Conservation (phyloP, 2,888 invertebrate genomes). For the Leptopterna dolabrata region DNA sequence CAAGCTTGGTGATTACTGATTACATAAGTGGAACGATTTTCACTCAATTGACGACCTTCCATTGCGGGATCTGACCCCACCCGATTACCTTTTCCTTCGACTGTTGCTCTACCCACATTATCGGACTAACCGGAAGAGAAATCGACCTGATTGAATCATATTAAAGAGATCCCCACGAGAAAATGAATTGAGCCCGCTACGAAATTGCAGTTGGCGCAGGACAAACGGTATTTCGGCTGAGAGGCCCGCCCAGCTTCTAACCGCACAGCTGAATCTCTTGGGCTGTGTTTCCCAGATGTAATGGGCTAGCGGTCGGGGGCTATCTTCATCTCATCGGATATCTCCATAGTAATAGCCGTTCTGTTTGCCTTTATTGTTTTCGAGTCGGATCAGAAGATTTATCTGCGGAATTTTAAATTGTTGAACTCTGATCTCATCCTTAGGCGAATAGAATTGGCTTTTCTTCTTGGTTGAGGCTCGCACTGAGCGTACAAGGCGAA, state of each 20-base stretch:
- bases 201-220: not conserved
- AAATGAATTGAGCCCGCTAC: slow-evolving; percentile 20
- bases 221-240: slow-evolving; percentile 9
- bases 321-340: slow-evolving; percentile 12
- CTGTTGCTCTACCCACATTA: no score
- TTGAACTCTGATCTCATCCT: slow-evolving; percentile 22
- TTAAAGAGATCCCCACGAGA: not conserved
- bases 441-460: not conserved
- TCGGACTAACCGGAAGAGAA: not conserved
- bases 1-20: no score
- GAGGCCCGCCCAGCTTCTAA: slow-evolving; percentile 13
- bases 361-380: slow-evolving; percentile 35
- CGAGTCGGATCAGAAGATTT: not conserved
- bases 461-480: not conserved
- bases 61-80: not conserved
- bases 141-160: slow-evolving; percentile 8
- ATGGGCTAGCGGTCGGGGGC: slow-evolving; percentile 26
- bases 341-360: slow-evolving; percentile 2
- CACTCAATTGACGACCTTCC: no score
- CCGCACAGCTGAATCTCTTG: not conserved
- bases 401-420: not conserved
- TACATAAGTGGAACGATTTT: no score
- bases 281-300: not conserved
- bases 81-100: not conserved
- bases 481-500: not conserved